Conservation (phyloP, 2,888 invertebrate species). For the Philaethria dido region DNA sequence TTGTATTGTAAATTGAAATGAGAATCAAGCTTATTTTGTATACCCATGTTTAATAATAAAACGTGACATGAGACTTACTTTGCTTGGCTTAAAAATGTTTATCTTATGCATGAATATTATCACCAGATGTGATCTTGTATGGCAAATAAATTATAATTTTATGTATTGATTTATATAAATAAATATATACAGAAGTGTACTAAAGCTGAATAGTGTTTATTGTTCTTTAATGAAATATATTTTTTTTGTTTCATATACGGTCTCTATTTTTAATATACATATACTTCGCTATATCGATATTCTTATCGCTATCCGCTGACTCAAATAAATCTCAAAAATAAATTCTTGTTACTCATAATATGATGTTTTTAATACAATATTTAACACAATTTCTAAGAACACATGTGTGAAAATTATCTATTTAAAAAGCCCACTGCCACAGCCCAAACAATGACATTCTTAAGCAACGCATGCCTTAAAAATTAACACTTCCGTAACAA, state of each 20-base stretch:
- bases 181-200: no score
- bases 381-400: no score
- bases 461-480: background rate
- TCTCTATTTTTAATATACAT: no score
- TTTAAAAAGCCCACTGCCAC: background rate
- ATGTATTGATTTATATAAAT: background rate
- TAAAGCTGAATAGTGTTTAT: background rate
- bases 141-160: background rate
- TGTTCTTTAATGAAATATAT: background rate
- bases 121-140: background rate
- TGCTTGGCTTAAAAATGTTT: background rate
- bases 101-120: background rate
- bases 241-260: background rate
- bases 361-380: no score
- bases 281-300: no score
- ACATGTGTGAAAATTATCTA: background rate
- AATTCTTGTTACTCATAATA: no score
- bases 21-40: background rate
- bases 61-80: background rate
- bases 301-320: no score
- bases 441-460: background rate
- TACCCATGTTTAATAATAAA: conserved; percentile 3
- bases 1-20: background rate
- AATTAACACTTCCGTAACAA: conserved; percentile 8
- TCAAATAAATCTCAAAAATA: no score